Evolutionary conservation across 1,140 invertebrate species (phyloP), one percentile per base, ranked within the genome.

Genomic region (Dendroctonus ponderosae): DNA sequence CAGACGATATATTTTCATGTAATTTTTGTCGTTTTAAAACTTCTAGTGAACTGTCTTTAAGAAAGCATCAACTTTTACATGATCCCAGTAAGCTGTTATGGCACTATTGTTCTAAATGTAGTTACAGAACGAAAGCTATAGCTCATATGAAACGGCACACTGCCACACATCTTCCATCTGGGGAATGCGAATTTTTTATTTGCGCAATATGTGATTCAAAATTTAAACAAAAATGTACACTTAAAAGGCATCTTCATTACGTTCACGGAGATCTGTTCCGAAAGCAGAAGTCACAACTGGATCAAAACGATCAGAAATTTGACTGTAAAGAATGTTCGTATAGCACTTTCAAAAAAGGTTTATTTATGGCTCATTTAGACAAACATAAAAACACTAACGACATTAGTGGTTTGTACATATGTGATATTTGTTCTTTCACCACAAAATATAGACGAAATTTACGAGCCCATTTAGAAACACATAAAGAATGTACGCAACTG

Each of bases 401-500:
- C 46, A 6, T 57, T 6, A 14, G 6, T 11, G 39, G 14, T 14
- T n/a, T 65, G 11, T 66, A 59, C 37, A 66, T 58, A 44, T 66
- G 64, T 39, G 57, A 66, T 26, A 40, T 52, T 38, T 66, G 64
- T 14, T 37, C n/a, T 0, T 66, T 66, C 38, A 42, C 46, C 3
- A 59, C 64, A 3, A 66, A 66, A 41, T 66, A 66, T 39, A 26
- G 64, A 8, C 50, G 57, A 38, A 66, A 66, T 44, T 39, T 66
- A 11, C 53, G 54, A 11, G 53, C 46, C 38, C 64, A 66, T 14
- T 59, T 66, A 39, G 26, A 51, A n/a, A 66, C 56, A 7, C 64
- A 66, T 37, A 42, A n/a, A 14, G 48, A 58, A 5, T 8, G 12
- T 5, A 6, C 43, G 7, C 11, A 6, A 2, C 9, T 59, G 14